phyloP scores from a whole-genome alignment of 2,888 invertebrate species.

The Gerosis bhagava region DNA sequence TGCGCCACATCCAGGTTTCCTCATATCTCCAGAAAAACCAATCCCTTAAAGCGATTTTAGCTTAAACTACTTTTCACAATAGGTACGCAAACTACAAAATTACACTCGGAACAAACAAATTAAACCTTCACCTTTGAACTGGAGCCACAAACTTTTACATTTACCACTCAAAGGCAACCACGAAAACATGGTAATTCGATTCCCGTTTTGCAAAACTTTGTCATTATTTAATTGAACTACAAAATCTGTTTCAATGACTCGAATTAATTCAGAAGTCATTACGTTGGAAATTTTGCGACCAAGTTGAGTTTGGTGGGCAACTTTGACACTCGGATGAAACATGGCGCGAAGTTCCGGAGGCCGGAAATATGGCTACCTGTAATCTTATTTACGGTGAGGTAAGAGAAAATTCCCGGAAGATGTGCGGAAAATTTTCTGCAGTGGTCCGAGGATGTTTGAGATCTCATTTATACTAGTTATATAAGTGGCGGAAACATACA shows the following conservation, averaged over 20 bases:
- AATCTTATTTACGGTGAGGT: slow-evolving; percentile 4
- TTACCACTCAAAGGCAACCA: slow-evolving; percentile 22
- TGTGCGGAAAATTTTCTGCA: too few species aligned
- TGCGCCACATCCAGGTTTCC: too few species aligned
- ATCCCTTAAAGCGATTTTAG: neutral
- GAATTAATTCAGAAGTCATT: slow-evolving; percentile 35
- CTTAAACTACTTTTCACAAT: slow-evolving; percentile 7
- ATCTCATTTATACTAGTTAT: too few species aligned
- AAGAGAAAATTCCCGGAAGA: neutral
- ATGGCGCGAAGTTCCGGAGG: slow-evolving; percentile 8
- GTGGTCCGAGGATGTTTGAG: too few species aligned
- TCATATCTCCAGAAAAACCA: too few species aligned
- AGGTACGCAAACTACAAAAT: slow-evolving; percentile 6
- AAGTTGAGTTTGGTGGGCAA: slow-evolving; percentile 9
- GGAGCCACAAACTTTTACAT: slow-evolving; percentile 22
- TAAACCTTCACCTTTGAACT: slow-evolving; percentile 21
- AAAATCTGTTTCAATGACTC: slow-evolving; percentile 31
- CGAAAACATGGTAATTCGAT: slow-evolving; percentile 24
- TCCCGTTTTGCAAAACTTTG: slow-evolving; percentile 19
- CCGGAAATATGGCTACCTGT: slow-evolving; percentile 9
- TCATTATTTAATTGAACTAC: slow-evolving; percentile 25
- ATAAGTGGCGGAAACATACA: too few species aligned
- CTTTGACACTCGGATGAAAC: slow-evolving; percentile 19
- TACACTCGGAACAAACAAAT: slow-evolving; percentile 15
- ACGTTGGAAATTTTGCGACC: slow-evolving; percentile 29